phyloP scores from a whole-genome alignment of 2,888 invertebrate species.

The Andricus curvator region DNA sequence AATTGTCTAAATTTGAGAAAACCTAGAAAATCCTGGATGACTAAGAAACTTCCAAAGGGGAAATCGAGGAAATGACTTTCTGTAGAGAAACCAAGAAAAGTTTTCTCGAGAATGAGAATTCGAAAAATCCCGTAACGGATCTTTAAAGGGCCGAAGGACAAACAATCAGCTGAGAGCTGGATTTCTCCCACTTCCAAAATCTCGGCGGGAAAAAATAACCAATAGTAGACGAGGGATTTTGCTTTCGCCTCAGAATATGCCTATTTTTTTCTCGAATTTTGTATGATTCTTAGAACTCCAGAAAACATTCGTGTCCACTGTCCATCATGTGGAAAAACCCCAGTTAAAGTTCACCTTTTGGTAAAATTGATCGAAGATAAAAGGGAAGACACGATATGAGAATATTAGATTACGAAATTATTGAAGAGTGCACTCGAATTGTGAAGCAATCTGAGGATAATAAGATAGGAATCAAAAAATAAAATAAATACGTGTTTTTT shows the following conservation, averaged over 20 bases:
- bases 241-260: not conserved
- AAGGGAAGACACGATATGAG: not conserved
- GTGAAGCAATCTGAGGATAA: not conserved
- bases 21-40: not conserved
- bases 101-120: not conserved
- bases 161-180: conserved; percentile 21
- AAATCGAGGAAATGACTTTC: not conserved
- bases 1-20: not conserved
- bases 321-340: conserved; percentile 13
- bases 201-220: conserved; percentile 22
- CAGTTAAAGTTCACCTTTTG: not conserved
- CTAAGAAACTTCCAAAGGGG: not conserved
- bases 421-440: not conserved
- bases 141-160: conserved; percentile 17
- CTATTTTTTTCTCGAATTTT: conserved; percentile 4
- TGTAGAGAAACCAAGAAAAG: not conserved
- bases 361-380: not conserved
- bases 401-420: not conserved
- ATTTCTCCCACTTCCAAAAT: conserved; percentile 13
- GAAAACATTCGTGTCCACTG: not conserved
- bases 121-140: not conserved
- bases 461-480: not conserved
- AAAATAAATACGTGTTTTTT: too few relatives aligned
- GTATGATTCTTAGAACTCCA: conserved; percentile 4
- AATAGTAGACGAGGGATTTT: not conserved